These are phyloP conservation scores for Coilia nasus DNA, from an alignment of 2,797 vertebrate species.

Conservation along the genomic window DNA sequence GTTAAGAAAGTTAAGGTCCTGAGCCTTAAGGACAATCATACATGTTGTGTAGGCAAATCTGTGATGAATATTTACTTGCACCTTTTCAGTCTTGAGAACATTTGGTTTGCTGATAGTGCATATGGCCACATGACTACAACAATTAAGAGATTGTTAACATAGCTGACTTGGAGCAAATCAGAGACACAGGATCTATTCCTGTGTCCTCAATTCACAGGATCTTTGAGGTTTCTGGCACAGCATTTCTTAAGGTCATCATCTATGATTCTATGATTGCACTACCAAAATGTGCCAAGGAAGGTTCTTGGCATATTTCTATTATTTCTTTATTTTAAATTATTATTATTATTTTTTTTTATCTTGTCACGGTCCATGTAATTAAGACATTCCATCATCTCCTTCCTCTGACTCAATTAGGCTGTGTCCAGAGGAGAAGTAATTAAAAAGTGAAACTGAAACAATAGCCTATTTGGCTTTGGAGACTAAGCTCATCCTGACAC, in stretches of 20 bases:
- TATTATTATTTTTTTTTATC: constrained; percentile 44
- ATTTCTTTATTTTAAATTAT: background rate
- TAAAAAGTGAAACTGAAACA: constrained; percentile 42
- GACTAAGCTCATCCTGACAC: constrained; percentile 17
- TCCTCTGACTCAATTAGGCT: constrained; percentile 47
- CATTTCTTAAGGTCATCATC: background rate
- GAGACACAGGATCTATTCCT: too few species aligned
- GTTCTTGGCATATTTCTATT: background rate
- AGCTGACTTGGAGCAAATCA: background rate
- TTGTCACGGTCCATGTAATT: constrained; percentile 45
- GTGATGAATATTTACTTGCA: too few species aligned
- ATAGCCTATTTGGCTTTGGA: background rate
- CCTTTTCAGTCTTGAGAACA: background rate
- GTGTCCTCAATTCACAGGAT: background rate
- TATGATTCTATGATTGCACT: background rate
- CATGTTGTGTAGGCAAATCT: too few species aligned
- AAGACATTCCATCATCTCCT: constrained; percentile 39
- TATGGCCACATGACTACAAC: background rate
- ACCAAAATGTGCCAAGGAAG: background rate
- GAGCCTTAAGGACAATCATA: too few species aligned
- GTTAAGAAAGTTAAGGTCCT: background rate
- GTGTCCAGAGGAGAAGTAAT: constrained; percentile 51
- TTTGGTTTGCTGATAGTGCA: background rate
- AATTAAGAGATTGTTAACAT: background rate
- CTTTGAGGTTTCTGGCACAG: background rate